A percentile compares a stretch with the other conserved stretches of the same genome.
These are phyloP conservation scores for Sylvia borin DNA, from an alignment of 2,797 vertebrate genomes.

Conservation along the genomic window DNA sequence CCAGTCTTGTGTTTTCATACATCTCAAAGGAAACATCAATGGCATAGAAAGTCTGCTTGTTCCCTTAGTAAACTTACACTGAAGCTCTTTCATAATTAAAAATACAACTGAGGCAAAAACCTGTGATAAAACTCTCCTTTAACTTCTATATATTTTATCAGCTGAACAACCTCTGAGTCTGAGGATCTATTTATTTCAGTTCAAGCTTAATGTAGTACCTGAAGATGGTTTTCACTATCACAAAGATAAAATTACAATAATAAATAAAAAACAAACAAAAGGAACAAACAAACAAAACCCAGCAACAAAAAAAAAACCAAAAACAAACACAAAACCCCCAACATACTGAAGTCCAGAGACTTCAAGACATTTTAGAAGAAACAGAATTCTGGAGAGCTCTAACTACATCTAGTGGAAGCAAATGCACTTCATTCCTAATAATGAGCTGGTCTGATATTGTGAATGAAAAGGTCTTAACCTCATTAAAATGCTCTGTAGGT, in stretches of 20 bases:
- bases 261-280: not conserved
- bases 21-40: not conserved
- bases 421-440: conserved; percentile 25
- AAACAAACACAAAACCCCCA: too few relatives aligned
- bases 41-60: not conserved
- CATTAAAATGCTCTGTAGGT: conserved; percentile 48
- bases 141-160: not conserved
- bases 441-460: not conserved
- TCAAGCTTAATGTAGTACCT: not conserved
- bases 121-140: not conserved
- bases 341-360: not conserved
- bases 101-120: not conserved
- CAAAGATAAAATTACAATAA: not conserved
- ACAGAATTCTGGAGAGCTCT: not conserved
- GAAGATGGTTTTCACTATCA: not conserved
- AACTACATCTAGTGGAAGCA: conserved; percentile 30
- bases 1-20: not conserved
- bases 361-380: not conserved
- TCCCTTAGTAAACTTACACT: not conserved
- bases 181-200: not conserved
- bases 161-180: not conserved
- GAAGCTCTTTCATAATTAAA: not conserved
- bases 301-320: too few relatives aligned
- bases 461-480: conserved; percentile 53
- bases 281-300: not conserved